These are phyloP conservation scores for Calyptommatus sinebrachiatus DNA, from an alignment of 2,113 vertebrate genomes.

Conservation along the genomic window DNA sequence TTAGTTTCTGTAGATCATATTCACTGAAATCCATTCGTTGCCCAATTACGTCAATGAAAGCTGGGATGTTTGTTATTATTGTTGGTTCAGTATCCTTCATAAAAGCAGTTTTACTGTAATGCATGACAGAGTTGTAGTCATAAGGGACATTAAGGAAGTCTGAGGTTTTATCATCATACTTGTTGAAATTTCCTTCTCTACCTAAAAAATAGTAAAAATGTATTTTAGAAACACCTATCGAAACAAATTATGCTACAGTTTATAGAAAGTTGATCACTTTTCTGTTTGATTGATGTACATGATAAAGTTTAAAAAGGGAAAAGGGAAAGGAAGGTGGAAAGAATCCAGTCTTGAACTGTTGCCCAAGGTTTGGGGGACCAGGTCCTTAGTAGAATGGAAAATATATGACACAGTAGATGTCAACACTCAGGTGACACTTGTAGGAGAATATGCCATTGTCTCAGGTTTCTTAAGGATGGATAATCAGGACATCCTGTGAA, in stretches of 20 bases:
- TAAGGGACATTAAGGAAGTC: conserved; percentile 83
- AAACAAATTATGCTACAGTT: background rate
- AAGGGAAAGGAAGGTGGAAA: no score
- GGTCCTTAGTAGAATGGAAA: no score
- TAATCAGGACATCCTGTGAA: no score
- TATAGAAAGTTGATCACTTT: no score
- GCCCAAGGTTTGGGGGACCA: no score
- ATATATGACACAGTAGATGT: no score
- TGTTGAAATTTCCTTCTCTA: conserved; percentile 81
- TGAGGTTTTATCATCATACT: conserved; percentile 70
- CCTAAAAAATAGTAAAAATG: conserved; percentile 62
- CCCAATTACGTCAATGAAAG: conserved; percentile 87
- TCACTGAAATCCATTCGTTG: conserved; percentile 94
- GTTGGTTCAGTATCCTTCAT: conserved; percentile 79
- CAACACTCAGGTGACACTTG: no score
- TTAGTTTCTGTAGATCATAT: conserved; percentile 84
- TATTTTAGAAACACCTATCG: background rate
- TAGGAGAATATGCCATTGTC: no score
- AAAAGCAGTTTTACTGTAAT: conserved; percentile 87
- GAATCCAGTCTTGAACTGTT: no score
- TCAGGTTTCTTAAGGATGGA: no score
- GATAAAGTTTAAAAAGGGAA: no score
- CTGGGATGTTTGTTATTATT: conserved; percentile 85
- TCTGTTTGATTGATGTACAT: no score
- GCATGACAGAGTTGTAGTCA: conserved; percentile 89